phyloP scores from a whole-genome alignment of 2,113 vertebrate genomes.

The Gallinago undulata region DNA sequence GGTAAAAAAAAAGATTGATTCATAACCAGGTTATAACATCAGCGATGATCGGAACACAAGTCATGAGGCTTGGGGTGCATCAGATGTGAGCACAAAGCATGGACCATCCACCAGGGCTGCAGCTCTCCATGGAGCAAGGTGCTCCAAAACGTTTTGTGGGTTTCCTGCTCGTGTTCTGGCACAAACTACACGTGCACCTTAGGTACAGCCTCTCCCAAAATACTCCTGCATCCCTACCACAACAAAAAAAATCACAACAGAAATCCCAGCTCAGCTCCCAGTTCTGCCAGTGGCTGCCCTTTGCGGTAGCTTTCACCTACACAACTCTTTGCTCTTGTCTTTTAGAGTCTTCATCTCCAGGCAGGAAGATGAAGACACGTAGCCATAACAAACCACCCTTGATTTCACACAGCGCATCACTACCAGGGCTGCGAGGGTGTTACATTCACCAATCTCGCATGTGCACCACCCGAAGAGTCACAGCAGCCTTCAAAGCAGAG shows the following conservation, averaged over 20 bases:
- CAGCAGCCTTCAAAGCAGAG: neutral
- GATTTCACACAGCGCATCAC: neutral
- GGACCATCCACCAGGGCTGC: neutral
- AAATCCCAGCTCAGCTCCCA: neutral
- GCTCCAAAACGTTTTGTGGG: neutral
- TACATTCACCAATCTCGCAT: fast-evolving
- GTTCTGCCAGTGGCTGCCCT: neutral
- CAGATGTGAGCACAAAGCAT: neutral
- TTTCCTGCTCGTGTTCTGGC: neutral
- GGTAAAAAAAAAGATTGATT: neutral
- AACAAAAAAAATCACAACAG: neutral
- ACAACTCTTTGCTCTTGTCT: neutral
- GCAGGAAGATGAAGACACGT: neutral
- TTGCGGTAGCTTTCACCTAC: neutral
- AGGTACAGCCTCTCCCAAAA: neutral
- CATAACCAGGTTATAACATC: neutral
- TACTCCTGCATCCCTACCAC: neutral
- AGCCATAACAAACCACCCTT: fast-evolving
- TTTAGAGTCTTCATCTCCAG: neutral
- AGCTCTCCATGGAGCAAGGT: neutral
- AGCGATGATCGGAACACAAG: neutral
- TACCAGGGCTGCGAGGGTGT: fast-evolving
- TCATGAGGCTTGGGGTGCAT: neutral
- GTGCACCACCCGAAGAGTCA: neutral
- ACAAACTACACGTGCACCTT: fast-evolving